These are phyloP conservation scores for Epizoanthus rinbou DNA, from an alignment of 92 coral and sea anemone species.

Conservation along the genomic window DNA sequence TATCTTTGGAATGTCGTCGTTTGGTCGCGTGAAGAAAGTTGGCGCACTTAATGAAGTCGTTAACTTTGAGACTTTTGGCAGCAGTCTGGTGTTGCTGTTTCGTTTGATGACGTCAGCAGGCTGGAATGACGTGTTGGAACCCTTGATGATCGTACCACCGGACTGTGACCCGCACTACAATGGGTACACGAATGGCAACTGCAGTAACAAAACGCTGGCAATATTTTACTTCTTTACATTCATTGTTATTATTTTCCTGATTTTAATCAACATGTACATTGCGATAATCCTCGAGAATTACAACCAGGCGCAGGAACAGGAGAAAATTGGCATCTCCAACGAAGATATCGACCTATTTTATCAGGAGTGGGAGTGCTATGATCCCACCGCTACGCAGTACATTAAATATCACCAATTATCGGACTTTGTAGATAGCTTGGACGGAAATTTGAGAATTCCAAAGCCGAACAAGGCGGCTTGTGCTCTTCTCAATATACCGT, in stretches of 20 bases:
- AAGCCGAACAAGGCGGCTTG: slow-evolving; percentile 92
- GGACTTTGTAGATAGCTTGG: slow-evolving; percentile 84
- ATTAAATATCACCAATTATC: slow-evolving; percentile 81
- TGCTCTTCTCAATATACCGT: slow-evolving; percentile 88
- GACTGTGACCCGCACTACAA: slow-evolving; percentile 86
- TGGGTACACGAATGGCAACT: slow-evolving; percentile 78
- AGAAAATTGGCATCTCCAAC: slow-evolving; percentile 92
- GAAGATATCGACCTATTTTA: slow-evolving; percentile 95
- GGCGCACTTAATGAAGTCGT: slow-evolving; percentile 92
- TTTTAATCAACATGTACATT: slow-evolving; percentile 96
- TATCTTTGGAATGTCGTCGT: slow-evolving; percentile 91
- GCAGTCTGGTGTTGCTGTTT: slow-evolving; percentile 80
- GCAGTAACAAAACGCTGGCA: slow-evolving; percentile 72
- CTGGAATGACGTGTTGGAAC: slow-evolving; percentile 91
- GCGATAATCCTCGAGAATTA: slow-evolving; percentile 94
- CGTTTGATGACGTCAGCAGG: slow-evolving; percentile 98
- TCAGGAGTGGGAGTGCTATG: slow-evolving; percentile 83
- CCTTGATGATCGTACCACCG: slow-evolving; percentile 87
- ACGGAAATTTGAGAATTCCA: slow-evolving; percentile 78
- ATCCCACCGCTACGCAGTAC: slow-evolving; percentile 86
- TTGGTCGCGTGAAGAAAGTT: slow-evolving; percentile 87
- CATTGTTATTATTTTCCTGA: slow-evolving; percentile 78
- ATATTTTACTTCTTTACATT: slow-evolving; percentile 72
- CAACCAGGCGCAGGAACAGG: slow-evolving; percentile 89
- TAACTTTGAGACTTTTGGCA: slow-evolving; percentile 91